A percentile compares a stretch with the other conserved stretches of the same genome.
phyloP scores from a whole-genome alignment of 2,797 vertebrate genomes.

The Siniperca obscura region DNA sequence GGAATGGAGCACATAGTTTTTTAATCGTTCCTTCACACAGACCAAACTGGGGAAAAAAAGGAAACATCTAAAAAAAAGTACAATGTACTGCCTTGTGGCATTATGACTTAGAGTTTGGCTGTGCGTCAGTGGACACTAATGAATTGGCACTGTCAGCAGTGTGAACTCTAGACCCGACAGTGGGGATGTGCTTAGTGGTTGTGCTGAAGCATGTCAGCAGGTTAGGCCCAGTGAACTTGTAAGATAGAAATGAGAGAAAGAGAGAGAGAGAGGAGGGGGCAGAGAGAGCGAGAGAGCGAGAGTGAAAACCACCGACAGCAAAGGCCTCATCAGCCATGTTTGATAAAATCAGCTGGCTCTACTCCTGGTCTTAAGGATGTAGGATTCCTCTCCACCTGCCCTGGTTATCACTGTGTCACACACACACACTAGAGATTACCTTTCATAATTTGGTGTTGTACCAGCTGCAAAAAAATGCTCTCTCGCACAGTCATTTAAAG shows the following conservation, averaged over 20 bases:
- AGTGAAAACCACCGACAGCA: conserved; percentile 15
- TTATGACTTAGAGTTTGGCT: conserved; percentile 71
- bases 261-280: conserved; percentile 28
- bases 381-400: conserved; percentile 66
- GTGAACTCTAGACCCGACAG: conserved; percentile 70
- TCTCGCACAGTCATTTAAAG: conserved; percentile 46
- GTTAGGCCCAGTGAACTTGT: conserved; percentile 60
- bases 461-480: conserved; percentile 51
- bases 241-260: conserved; percentile 69
- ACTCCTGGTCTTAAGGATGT: conserved; percentile 49
- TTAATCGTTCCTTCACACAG: conserved; percentile 43
- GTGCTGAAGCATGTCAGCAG: conserved; percentile 75
- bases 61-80: conserved; percentile 30
- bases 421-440: conserved; percentile 62
- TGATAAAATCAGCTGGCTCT: conserved; percentile 68
- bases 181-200: conserved; percentile 73
- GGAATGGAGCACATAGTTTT: conserved; percentile 32
- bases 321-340: conserved; percentile 59
- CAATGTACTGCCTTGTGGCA: conserved; percentile 70
- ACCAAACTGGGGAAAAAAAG: conserved; percentile 14
- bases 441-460: conserved; percentile 66
- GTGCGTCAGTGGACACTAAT: conserved; percentile 81
- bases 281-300: not conserved
- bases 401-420: conserved; percentile 69
- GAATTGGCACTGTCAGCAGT: conserved; percentile 79